Evolutionary conservation across 2,113 vertebrate genomes (phyloP), one percentile per base, ranked within the genome.

Genomic region (Engystomops pustulosus): DNA sequence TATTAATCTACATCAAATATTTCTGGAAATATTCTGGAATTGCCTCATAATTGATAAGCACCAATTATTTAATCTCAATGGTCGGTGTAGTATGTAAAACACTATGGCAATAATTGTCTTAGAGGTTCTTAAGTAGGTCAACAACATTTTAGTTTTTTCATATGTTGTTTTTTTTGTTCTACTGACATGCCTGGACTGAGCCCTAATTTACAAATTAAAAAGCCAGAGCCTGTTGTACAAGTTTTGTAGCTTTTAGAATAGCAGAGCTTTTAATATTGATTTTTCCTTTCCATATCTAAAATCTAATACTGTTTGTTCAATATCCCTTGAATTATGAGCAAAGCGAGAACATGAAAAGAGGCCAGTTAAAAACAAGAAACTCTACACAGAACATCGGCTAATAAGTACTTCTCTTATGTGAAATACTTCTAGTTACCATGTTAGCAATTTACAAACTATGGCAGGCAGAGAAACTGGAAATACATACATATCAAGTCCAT

Each of bases 191-290:
- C 44, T 75, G 10, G 14, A 51, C 25, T 32, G 15, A 34, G 47
- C 53, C 15, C 47, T 76, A 47, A 53, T 76, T 76, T n/a, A 53
- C 72, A 76, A 32, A 18, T 34, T 9, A 53, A 49, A 76, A 76
- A 76, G 47, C 25, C 47, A 53, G 47, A 20, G 15, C 25, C 45
- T 51, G 27, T 45, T 51, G 27, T 38, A 78, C 62, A 62, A 79
- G 18, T 11, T 17, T 68, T 34, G 78, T 68, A 69, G 27, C 44
- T 80, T 25, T 80, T 69, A 80, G 6, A 51, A 81, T 67, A 12
- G 62, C 58, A 81, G 69, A 69, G 62, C 65, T 69, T 69, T 53
- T 53, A 81, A 18, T 51, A 81, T 69, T 68, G 79, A 81, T 81
- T 81, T 36, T 67, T 41, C n/a, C 8, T 69, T 68, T 30, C 17